Evolutionary conservation across 2,113 vertebrate species (phyloP).

Genomic region (Pterocles orientalis): DNA sequence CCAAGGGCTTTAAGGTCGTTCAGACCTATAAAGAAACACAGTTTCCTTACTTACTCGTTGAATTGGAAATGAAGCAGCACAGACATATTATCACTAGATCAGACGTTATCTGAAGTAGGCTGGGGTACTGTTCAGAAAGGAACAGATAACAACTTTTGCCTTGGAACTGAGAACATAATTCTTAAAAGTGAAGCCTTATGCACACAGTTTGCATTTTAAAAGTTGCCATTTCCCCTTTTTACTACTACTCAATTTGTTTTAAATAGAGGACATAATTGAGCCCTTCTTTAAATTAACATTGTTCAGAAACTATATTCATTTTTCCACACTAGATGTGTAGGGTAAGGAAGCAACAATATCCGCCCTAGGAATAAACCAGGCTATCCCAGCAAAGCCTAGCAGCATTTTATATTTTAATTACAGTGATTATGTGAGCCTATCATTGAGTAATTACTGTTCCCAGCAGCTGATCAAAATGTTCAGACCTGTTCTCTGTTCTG

Average conservation of each 20-base stretch:
- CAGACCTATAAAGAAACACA: not conserved
- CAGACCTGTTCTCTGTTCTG: not conserved
- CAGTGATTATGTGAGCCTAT: not conserved
- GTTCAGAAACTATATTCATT: not conserved
- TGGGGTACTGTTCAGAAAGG: not conserved
- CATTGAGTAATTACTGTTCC: not conserved
- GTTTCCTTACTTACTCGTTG: not conserved
- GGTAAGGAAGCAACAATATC: not conserved
- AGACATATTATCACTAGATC: not conserved
- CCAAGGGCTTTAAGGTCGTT: slow-evolving; percentile 37
- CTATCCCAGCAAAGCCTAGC: not conserved
- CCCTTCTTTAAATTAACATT: not conserved
- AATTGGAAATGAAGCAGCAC: slow-evolving; percentile 1
- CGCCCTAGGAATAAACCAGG: not conserved
- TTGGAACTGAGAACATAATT: not conserved
- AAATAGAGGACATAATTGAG: not conserved
- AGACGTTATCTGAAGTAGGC: slow-evolving; percentile 12
- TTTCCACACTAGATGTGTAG: not conserved
- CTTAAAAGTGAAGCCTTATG: not conserved
- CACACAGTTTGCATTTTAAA: not conserved
- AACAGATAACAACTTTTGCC: not conserved
- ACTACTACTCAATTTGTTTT: not conserved
- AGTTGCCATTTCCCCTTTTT: not conserved
- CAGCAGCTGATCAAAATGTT: not conserved
- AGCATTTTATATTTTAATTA: not conserved